Evolutionary conservation across 2,113 vertebrate species (phyloP).

Genomic region (Atherinomorus stipes): DNA sequence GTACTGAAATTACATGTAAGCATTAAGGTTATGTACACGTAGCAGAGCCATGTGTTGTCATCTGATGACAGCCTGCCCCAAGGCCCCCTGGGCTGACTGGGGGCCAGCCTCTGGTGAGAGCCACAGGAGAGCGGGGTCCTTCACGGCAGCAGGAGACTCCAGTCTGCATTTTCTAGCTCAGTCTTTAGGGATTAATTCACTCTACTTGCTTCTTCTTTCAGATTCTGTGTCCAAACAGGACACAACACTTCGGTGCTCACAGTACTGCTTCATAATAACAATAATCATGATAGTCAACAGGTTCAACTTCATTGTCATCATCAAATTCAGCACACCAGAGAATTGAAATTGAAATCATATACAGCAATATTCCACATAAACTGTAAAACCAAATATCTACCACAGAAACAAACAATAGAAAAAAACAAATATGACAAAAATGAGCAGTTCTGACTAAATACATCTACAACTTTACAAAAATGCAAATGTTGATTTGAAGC

Average conservation of each 20-base stretch:
- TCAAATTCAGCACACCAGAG: conserved; percentile 65
- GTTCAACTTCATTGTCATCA: conserved; percentile 60
- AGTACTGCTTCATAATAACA: conserved; percentile 61
- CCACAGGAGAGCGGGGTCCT: conserved; percentile 48
- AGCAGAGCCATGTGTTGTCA: conserved; percentile 65
- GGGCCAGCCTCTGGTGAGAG: conserved; percentile 51
- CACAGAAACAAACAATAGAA: conserved; percentile 76
- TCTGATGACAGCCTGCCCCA: conserved; percentile 55
- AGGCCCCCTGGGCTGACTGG: conserved; percentile 2
- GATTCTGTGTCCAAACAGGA: conserved; percentile 53
- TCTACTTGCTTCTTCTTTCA: conserved; percentile 26
- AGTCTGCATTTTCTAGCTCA: conserved; percentile 44
- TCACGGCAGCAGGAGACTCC: conserved; percentile 71
- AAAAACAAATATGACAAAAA: conserved; percentile 69
- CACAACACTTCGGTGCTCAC: conserved; percentile 74
- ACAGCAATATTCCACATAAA: conserved; percentile 69
- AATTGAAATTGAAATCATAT: conserved; percentile 70
- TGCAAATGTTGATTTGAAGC: conserved; percentile 55
- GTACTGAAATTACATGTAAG: conserved; percentile 82
- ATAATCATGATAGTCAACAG: conserved; percentile 64
- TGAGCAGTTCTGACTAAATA: conserved; percentile 72
- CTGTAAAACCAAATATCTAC: conserved; percentile 73
- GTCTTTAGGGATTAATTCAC: conserved; percentile 30
- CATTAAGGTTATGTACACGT: conserved; percentile 79
- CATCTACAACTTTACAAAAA: conserved; percentile 76